Percentiles rank a stretch among this genome's conserved stretches.
Conservation (phyloP, 2,113 vertebrate species). For the Leucopsar rothschildi region DNA sequence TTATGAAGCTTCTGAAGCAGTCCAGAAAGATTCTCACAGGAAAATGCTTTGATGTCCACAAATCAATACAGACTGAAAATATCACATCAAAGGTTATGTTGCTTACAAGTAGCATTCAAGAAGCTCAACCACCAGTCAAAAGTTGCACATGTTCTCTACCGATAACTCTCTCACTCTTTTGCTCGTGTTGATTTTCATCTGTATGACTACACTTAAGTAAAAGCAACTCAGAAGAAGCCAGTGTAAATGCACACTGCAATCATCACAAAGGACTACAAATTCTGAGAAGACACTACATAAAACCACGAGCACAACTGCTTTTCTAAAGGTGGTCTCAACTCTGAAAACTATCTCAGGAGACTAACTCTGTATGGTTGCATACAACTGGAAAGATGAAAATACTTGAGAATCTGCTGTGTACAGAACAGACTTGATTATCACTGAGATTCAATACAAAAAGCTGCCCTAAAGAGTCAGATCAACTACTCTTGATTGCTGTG, state of each 20-base stretch:
- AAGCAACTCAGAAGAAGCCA: background rate
- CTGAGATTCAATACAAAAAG: background rate
- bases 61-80: background rate
- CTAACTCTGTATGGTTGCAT: background rate
- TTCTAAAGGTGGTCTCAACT: background rate
- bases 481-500: background rate
- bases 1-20: background rate
- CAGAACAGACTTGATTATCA: background rate
- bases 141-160: background rate
- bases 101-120: background rate
- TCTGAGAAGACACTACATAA: background rate
- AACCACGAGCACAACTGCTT: background rate
- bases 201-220: background rate
- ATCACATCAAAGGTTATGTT: background rate
- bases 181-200: background rate
- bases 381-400: background rate
- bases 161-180: background rate
- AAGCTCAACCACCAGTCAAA: background rate
- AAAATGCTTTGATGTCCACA: background rate
- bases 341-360: background rate
- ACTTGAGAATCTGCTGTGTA: background rate
- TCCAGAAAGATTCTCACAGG: background rate
- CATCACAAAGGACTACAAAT: background rate
- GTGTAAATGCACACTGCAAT: background rate
- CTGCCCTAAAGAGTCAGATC: background rate